Conservation (phyloP, 1,140 invertebrate genomes). For the Meteorus sp. region DNA sequence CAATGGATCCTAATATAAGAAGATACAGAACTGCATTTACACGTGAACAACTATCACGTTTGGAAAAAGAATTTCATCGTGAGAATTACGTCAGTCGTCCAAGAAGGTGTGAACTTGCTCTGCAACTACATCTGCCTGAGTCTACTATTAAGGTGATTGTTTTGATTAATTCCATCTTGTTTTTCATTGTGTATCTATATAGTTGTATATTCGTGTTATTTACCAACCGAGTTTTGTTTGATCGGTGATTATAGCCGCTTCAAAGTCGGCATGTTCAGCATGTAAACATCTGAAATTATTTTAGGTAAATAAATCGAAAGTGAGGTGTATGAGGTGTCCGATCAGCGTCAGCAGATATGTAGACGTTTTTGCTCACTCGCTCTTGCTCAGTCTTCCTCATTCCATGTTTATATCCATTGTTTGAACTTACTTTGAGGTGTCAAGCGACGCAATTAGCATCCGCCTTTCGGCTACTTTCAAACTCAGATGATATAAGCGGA, state of each 20-base stretch:
- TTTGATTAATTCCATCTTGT: too few relatives aligned
- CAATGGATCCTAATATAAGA: conserved; percentile 71
- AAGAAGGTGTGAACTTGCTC: conserved; percentile 91
- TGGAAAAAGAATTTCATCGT: conserved; percentile 97
- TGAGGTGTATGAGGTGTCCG: too few relatives aligned
- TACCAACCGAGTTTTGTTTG: conserved; percentile 35
- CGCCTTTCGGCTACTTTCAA: background rate
- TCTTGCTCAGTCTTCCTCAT: too few relatives aligned
- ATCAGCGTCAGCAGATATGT: conserved; percentile 36
- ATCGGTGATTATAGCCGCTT: conserved; percentile 43
- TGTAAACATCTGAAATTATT: too few relatives aligned
- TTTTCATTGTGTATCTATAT: conserved; percentile 26
- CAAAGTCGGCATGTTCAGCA: conserved; percentile 14
- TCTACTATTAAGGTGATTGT: conserved; percentile 99
- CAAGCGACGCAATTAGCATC: conserved; percentile 20
- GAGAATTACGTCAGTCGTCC: conserved; percentile 98
- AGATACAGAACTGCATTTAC: conserved; percentile 98
- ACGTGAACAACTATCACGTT: conserved; percentile 85
- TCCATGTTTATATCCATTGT: too few relatives aligned
- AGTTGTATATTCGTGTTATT: background rate
- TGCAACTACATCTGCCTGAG: conserved; percentile 90
- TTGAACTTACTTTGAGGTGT: too few relatives aligned
- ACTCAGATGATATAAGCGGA: too few relatives aligned
- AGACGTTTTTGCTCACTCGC: too few relatives aligned
- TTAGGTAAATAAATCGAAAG: too few relatives aligned